Percentiles rank a stretch among this genome's conserved stretches.
Conservation (phyloP, 2,113 vertebrate genomes). For the Probosciger aterrimus region DNA sequence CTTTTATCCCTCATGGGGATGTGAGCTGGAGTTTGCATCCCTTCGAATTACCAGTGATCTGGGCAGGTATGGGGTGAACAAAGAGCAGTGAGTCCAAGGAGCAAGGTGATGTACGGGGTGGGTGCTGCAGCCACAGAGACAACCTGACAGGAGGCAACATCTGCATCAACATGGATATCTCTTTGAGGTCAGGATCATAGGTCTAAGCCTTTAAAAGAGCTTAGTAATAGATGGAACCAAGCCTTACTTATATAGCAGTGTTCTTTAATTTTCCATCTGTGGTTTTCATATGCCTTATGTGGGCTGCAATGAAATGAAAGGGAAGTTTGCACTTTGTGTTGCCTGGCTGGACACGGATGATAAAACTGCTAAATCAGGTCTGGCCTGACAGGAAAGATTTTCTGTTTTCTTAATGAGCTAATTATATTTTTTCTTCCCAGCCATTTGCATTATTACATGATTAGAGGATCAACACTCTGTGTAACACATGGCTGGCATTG, state of each 20-base stretch:
- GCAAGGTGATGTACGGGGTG: fast-evolving
- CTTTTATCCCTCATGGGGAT: neutral
- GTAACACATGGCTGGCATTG: neutral
- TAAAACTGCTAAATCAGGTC: neutral
- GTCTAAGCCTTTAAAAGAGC: neutral
- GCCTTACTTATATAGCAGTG: neutral
- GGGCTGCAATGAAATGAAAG: neutral
- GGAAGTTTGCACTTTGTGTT: neutral
- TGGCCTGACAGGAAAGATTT: neutral
- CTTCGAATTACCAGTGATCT: neutral
- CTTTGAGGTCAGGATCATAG: neutral
- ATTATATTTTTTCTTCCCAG: constrained; percentile 7
- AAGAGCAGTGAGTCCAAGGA: neutral
- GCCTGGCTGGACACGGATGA: neutral
- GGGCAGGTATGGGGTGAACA: neutral
- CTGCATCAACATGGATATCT: neutral
- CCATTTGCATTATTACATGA: neutral
- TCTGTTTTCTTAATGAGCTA: constrained; percentile 35
- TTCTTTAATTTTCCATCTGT: neutral
- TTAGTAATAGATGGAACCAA: neutral
- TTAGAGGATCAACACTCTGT: neutral
- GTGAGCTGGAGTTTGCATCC: neutral
- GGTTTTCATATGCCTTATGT: neutral
- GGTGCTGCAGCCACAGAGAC: neutral
- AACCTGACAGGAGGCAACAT: neutral